Conservation (phyloP, 2,888 invertebrate species). For the Trissoscelio sp. region DNA sequence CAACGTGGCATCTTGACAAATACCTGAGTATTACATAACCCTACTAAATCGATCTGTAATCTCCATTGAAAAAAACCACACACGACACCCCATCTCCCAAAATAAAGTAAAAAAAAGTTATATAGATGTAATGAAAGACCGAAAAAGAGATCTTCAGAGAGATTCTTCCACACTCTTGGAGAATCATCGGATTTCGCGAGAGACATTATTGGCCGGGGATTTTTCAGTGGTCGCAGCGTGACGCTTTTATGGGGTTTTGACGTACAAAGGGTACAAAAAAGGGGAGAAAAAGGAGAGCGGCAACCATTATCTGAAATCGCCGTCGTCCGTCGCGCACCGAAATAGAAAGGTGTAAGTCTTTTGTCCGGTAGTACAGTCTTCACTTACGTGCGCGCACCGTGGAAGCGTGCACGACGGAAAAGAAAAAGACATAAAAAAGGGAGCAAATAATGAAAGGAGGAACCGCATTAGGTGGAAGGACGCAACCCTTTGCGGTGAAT, state of each 20-base stretch:
- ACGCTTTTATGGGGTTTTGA: constrained; percentile 75
- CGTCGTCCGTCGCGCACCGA: constrained; percentile 68
- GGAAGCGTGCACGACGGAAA: constrained; percentile 53
- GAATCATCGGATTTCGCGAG: constrained; percentile 65
- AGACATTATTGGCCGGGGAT: constrained; percentile 77
- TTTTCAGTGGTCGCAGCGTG: constrained; percentile 72
- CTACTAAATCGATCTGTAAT: constrained; percentile 60
- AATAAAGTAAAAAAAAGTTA: neutral
- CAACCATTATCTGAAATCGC: constrained; percentile 74
- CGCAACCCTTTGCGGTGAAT: constrained; percentile 71
- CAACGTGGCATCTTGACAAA: constrained; percentile 45
- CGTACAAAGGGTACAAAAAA: constrained; percentile 75
- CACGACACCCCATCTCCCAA: constrained; percentile 26
- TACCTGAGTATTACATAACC: constrained; percentile 35
- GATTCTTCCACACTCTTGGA: constrained; percentile 69
- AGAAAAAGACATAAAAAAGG: constrained; percentile 48
- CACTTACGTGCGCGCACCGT: constrained; percentile 51
- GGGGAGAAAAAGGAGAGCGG: constrained; percentile 67
- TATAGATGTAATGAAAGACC: neutral
- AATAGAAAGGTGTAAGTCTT: constrained; percentile 72
- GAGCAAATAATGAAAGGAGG: constrained; percentile 63
- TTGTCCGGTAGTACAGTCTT: constrained; percentile 67
- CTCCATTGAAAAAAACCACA: constrained; percentile 55
- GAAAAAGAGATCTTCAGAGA: constrained; percentile 7
- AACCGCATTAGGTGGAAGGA: constrained; percentile 55